Conservation (phyloP, 2,797 vertebrate genomes). For the Hemibagrus guttatus region DNA sequence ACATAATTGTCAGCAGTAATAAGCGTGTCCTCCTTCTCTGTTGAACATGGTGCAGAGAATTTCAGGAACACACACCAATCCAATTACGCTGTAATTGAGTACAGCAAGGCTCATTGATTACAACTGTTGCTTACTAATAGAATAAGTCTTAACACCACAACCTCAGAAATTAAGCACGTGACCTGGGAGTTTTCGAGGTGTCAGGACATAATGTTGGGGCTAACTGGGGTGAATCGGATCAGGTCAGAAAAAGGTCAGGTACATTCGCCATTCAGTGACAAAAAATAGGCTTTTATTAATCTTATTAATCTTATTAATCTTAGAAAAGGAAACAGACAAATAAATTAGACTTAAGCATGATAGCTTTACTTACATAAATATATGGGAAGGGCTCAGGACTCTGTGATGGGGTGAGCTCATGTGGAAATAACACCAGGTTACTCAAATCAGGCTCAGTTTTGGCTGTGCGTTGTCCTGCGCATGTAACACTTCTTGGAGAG, state of each 20-base stretch:
- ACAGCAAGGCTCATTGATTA: conserved; percentile 78
- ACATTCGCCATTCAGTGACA: conserved; percentile 37
- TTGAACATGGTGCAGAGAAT: conserved; percentile 60
- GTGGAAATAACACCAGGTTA: conserved; percentile 20
- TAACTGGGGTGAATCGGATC: conserved; percentile 48
- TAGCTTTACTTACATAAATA: conserved; percentile 49
- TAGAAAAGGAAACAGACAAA: background rate
- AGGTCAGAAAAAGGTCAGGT: conserved; percentile 15
- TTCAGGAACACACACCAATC: conserved; percentile 69
- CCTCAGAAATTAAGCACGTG: conserved; percentile 64
- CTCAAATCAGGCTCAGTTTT: background rate
- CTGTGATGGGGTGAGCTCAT: background rate
- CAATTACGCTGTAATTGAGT: conserved; percentile 76
- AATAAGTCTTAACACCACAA: conserved; percentile 58
- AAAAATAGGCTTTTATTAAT: background rate
- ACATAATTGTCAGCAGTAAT: conserved; percentile 67
- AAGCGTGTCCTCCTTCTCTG: conserved; percentile 67
- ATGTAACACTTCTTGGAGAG: background rate
- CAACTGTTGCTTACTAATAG: conserved; percentile 65
- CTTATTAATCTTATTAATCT: background rate
- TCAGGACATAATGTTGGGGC: conserved; percentile 59
- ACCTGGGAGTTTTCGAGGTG: conserved; percentile 58
- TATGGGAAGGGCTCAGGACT: conserved; percentile 30
- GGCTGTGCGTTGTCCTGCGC: background rate
- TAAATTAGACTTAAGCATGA: background rate